Percentiles rank a stretch among this genome's conserved stretches.
phyloP scores from a whole-genome alignment of 2,888 invertebrate genomes.

The Agrochola lota region DNA sequence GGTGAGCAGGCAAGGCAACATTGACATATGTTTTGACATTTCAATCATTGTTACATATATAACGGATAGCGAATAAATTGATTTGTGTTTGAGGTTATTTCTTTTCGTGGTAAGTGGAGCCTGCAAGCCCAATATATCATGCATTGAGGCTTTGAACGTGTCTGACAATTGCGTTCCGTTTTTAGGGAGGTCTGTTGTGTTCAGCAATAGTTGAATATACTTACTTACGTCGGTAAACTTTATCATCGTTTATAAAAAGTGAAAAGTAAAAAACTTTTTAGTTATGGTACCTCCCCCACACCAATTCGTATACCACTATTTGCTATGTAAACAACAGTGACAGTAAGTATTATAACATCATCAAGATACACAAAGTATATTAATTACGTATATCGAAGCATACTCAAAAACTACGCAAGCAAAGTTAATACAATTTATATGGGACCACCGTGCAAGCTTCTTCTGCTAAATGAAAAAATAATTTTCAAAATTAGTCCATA shows the following conservation, averaged over 20 bases:
- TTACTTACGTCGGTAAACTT: background rate
- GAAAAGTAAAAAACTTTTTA: too few relatives aligned
- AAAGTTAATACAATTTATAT: too few relatives aligned
- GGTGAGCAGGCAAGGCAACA: conserved; percentile 63
- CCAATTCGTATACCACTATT: too few relatives aligned
- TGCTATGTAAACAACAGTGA: too few relatives aligned
- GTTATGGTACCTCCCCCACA: too few relatives aligned
- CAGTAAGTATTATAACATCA: too few relatives aligned
- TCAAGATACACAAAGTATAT: too few relatives aligned
- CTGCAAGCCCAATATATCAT: conserved; percentile 35
- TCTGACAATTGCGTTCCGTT: background rate
- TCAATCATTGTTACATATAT: conserved; percentile 59
- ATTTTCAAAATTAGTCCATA: too few relatives aligned
- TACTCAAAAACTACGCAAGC: too few relatives aligned
- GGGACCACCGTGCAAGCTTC: too few relatives aligned
- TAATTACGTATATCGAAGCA: too few relatives aligned
- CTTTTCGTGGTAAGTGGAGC: conserved; percentile 49
- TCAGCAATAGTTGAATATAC: background rate
- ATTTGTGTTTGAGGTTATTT: conserved; percentile 48
- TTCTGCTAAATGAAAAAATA: too few relatives aligned
- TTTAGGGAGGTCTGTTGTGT: background rate
- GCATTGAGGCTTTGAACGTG: conserved; percentile 27
- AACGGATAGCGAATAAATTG: conserved; percentile 57
- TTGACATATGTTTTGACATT: conserved; percentile 65
- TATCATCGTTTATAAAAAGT: background rate